These are phyloP conservation scores for Trematocara unimaculatum DNA, from an alignment of 2,113 vertebrate species.

Conservation along the genomic window DNA sequence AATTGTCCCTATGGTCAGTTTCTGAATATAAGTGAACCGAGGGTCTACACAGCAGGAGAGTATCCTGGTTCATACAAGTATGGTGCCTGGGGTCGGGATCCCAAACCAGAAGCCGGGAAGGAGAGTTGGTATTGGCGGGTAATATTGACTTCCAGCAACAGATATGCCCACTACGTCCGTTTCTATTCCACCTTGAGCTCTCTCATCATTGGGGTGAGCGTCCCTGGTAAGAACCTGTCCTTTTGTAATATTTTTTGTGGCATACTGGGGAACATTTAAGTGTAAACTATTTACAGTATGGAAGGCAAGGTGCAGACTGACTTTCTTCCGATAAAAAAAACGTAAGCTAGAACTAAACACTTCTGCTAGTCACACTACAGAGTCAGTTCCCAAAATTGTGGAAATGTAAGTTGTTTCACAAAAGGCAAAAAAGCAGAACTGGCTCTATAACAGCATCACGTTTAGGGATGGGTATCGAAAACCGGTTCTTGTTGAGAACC, in stretches of 20 bases:
- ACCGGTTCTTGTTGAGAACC: no score
- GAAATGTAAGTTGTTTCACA: not conserved
- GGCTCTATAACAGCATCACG: not conserved
- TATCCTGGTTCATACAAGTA: slow-evolving; percentile 57
- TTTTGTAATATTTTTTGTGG: not conserved
- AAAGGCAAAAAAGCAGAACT: not conserved
- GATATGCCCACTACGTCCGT: slow-evolving; percentile 50
- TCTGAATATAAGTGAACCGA: slow-evolving; percentile 43
- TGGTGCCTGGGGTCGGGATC: slow-evolving; percentile 74
- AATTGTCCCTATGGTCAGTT: slow-evolving; percentile 55
- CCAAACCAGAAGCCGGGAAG: slow-evolving; percentile 61
- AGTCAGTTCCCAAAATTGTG: not conserved
- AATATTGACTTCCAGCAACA: slow-evolving; percentile 56
- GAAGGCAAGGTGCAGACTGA: not conserved
- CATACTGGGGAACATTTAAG: not conserved
- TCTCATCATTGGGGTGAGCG: slow-evolving; percentile 50
- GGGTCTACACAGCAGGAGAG: slow-evolving; percentile 51
- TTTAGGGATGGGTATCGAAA: no score
- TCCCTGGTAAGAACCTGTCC: not conserved
- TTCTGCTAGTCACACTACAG: not conserved
- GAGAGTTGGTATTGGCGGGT: slow-evolving; percentile 70
- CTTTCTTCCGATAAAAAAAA: not conserved
- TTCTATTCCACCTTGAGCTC: slow-evolving; percentile 59
- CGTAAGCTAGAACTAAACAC: not conserved
- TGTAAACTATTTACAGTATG: not conserved